A percentile compares a stretch with the other conserved stretches of the same genome.
Evolutionary conservation across 1,140 invertebrate genomes (phyloP).

Genomic region (Zaprionus camerounensis): DNA sequence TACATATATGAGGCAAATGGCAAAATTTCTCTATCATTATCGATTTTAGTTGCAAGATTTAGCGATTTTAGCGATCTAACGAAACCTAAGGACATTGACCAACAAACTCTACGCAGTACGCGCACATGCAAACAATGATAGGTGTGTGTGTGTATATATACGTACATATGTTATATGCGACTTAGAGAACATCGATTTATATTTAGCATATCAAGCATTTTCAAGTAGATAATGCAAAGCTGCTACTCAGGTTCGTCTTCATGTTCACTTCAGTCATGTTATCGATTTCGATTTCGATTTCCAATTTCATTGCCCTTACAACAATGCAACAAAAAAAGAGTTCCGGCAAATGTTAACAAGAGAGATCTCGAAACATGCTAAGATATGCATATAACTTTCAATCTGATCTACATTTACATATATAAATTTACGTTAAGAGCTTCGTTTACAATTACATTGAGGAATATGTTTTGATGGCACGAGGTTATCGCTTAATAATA

Average conservation of each 20-base stretch:
- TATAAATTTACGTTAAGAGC: conserved; percentile 3
- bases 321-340: not conserved
- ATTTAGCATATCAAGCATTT: conserved; percentile 15
- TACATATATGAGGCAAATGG: not conserved
- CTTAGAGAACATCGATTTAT: conserved; percentile 8
- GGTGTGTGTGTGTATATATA: not conserved
- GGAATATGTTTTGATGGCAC: conserved; percentile 47
- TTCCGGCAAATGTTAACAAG: conserved; percentile 1
- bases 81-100: conserved; percentile 36
- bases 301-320: conserved; percentile 1
- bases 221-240: conserved; percentile 21
- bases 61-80: conserved; percentile 12
- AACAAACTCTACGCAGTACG: conserved; percentile 14
- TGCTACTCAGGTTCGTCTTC: not conserved
- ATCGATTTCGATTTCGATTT: conserved; percentile 17
- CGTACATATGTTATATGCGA: conserved; percentile 12
- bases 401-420: not conserved
- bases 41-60: not conserved
- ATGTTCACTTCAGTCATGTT: conserved; percentile 12
- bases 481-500: conserved; percentile 41
- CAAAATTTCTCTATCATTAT: not conserved
- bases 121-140: conserved; percentile 3
- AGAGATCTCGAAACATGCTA: conserved; percentile 21
- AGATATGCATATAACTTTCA: conserved; percentile 3
- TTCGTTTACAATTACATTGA: conserved; percentile 45